Evolutionary conservation across 2,113 vertebrate species (phyloP).

Genomic region (Marmota flaviventris): DNA sequence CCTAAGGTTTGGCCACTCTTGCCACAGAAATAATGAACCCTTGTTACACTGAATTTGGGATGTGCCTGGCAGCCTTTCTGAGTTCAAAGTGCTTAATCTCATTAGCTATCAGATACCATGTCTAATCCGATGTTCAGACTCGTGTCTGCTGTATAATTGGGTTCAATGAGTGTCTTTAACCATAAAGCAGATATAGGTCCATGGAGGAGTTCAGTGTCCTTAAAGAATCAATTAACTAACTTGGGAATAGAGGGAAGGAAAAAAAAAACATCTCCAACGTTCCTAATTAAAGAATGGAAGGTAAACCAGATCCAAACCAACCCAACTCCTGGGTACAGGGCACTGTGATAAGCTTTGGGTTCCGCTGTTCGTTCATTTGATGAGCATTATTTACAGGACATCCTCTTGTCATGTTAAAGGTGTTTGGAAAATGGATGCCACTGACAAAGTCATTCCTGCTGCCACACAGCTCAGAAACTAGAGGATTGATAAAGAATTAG

Average conservation of each 20-base stretch:
- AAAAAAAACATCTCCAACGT: not conserved
- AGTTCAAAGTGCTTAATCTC: slow-evolving; percentile 77
- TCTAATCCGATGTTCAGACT: slow-evolving; percentile 65
- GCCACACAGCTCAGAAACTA: not conserved
- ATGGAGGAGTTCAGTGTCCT: slow-evolving; percentile 10
- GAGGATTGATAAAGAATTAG: not conserved
- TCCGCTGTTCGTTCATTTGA: not conserved
- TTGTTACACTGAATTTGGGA: slow-evolving; percentile 44
- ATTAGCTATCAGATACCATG: slow-evolving; percentile 58
- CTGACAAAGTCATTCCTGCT: not conserved
- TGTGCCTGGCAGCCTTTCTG: not conserved
- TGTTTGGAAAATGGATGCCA: not conserved
- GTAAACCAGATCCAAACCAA: slow-evolving; percentile 48
- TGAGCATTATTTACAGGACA: not conserved
- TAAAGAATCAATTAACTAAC: slow-evolving; percentile 57
- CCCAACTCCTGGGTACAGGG: not conserved
- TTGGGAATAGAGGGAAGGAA: not conserved
- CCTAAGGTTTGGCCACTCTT: not conserved
- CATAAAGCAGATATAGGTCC: slow-evolving; percentile 31
- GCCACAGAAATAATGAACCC: slow-evolving; percentile 58
- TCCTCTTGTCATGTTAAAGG: not conserved
- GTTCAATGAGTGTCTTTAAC: slow-evolving; percentile 48
- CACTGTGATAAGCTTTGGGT: not conserved
- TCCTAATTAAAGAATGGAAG: slow-evolving; percentile 12
- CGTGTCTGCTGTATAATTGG: slow-evolving; percentile 49